A percentile compares a stretch with the other conserved stretches of the same genome.
phyloP scores from a whole-genome alignment of 2,888 invertebrate species.

The Cataglyphis albicans region DNA sequence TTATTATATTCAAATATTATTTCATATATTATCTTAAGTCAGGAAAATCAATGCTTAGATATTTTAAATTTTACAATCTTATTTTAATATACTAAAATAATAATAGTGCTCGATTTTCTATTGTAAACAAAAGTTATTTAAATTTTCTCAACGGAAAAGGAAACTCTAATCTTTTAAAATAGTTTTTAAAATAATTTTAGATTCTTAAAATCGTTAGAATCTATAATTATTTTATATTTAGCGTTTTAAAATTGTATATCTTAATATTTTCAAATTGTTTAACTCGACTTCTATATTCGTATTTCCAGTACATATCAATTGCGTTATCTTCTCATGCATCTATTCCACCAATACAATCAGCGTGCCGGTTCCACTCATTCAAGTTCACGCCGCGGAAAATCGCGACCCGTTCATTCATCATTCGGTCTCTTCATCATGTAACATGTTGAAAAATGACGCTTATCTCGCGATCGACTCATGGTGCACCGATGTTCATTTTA shows the following conservation, averaged over 20 bases:
- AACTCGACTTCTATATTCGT: neutral
- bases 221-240: neutral
- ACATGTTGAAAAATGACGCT: slow-evolving; percentile 75
- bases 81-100: neutral
- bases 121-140: neutral
- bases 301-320: neutral
- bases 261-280: neutral
- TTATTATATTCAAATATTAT: no score
- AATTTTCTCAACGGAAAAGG: neutral
- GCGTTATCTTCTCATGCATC: slow-evolving; percentile 6
- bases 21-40: no score
- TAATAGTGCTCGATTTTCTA: neutral
- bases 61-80: neutral
- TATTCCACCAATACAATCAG: neutral
- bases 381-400: slow-evolving; percentile 68
- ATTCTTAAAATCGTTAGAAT: neutral
- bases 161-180: neutral
- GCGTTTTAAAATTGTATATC: neutral
- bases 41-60: neutral
- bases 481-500: slow-evolving; percentile 73
- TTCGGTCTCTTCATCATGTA: slow-evolving; percentile 59
- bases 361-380: slow-evolving; percentile 27
- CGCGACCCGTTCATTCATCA: slow-evolving; percentile 72
- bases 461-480: slow-evolving; percentile 69
- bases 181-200: neutral